Percentiles rank a stretch among this genome's conserved stretches.
These are phyloP conservation scores for Thamnophis elegans DNA, from an alignment of 2,797 vertebrate genomes.

Conservation along the genomic window DNA sequence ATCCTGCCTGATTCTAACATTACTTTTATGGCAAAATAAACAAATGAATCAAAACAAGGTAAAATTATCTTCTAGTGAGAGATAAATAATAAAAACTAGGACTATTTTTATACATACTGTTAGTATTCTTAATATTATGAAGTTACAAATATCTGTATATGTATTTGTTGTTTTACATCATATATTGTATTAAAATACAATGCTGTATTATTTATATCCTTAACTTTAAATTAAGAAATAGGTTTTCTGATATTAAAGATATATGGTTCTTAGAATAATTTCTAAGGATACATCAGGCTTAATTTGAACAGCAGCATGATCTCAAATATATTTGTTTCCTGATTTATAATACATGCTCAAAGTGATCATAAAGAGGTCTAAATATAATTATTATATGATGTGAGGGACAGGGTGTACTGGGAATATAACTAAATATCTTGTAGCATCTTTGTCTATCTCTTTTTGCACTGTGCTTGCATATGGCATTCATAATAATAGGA, in stretches of 20 bases:
- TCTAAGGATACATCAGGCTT: not conserved
- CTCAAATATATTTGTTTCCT: not conserved
- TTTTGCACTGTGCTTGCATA: slow-evolving; percentile 1
- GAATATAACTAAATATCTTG: slow-evolving; percentile 19
- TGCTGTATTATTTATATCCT: not conserved
- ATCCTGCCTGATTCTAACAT: not conserved
- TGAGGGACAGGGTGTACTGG: not conserved
- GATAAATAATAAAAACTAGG: not conserved
- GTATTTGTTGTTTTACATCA: not conserved
- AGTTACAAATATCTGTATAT: not conserved
- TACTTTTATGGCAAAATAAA: not conserved
- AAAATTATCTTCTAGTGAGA: not conserved
- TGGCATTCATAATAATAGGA: not conserved
- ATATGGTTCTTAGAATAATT: not conserved
- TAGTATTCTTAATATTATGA: not conserved
- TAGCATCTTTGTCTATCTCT: slow-evolving; percentile 13
- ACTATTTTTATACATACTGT: not conserved
- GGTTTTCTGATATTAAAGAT: not conserved
- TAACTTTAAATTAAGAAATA: not conserved
- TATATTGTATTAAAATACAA: not conserved
- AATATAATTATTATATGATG: not conserved
- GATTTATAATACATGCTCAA: not conserved
- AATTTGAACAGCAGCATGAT: slow-evolving; percentile 21
- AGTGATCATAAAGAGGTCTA: slow-evolving; percentile 19
- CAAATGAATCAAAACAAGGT: not conserved